Evolutionary conservation across 2,888 invertebrate species (phyloP), one percentile per base, ranked within the genome.

Genomic region (Gortyna flavago): DNA sequence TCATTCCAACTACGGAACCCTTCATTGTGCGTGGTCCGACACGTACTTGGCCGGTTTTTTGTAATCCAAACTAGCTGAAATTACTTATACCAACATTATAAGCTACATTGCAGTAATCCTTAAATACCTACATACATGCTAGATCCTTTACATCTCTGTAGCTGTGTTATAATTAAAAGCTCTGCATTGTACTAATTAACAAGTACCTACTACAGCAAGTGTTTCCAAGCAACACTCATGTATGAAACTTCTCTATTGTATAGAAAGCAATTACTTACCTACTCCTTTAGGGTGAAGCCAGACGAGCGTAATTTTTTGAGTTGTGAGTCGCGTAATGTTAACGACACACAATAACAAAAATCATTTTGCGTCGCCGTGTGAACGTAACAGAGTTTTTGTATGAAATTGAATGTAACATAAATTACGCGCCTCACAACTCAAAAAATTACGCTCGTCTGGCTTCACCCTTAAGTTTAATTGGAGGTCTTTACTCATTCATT

Each of bases 111-210:
- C 8, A 3, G 38, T 38, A 65, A n/a, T 65, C 51, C 29, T 66
- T 32, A 32, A 51, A 25, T 9, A 65, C 21, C 35, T n/a, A 65
- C 21, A 48, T n/a, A 38, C 8, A 67, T 13, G 68, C 21, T 29
- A 16, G 29, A 29, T 51, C 16, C 16, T 29, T n/a, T 29, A 2
- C 2, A 66, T 51, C 29, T 29, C 3, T 21, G 16, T 3, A 41
- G 7, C 51, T 11, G 16, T 4, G 9, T 38, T n/a, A 41, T 71
- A 73, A 57, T 41, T 18, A 57, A 73, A 70, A n/a, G 11, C 25
- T 41, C 25, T 32, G 32, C 54, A n/a, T 44, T 32, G 54, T 41
- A 8, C 32, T 73, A 32, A 57, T 72, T 25, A 73, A 71, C 71
- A 13, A 57, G 18, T 18, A 25, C 11, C 11, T 5, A 54, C 11